phyloP scores from a whole-genome alignment of 2,888 invertebrate genomes.

The Barypeithes pellucidus region DNA sequence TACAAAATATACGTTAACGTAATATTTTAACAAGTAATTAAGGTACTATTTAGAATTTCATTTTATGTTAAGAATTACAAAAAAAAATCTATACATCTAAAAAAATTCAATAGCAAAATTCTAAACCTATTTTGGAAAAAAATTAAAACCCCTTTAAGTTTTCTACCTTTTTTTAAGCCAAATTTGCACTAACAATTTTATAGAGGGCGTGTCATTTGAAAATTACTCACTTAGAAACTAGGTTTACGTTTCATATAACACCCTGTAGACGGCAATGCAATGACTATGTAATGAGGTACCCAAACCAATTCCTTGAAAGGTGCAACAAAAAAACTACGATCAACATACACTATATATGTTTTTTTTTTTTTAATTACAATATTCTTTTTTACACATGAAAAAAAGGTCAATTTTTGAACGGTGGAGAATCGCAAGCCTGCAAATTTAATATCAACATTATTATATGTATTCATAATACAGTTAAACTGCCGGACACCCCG shows the following conservation, averaged over 20 bases:
- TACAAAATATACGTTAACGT: constrained; percentile 17
- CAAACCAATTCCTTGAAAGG: constrained; percentile 13
- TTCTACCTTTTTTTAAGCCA: constrained; percentile 14
- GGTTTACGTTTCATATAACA: neutral
- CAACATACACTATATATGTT: too few species aligned
- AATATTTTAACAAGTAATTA: constrained; percentile 4
- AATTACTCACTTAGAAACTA: neutral
- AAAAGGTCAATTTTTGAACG: too few species aligned
- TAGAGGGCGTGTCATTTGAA: neutral
- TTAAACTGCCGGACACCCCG: too few species aligned
- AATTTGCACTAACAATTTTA: constrained; percentile 11
- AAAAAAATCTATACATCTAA: constrained; percentile 6
- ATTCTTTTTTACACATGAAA: too few species aligned
- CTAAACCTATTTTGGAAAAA: constrained; percentile 5
- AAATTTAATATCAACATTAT: too few species aligned
- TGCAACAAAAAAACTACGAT: constrained; percentile 15
- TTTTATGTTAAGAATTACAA: constrained; percentile 7
- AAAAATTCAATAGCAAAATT: neutral
- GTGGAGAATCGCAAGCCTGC: too few species aligned
- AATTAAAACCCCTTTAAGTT: neutral
- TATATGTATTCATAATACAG: too few species aligned
- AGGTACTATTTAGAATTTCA: constrained; percentile 6
- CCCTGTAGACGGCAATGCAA: constrained; percentile 13
- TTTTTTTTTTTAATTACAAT: too few species aligned
- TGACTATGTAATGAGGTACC: constrained; percentile 14